Conservation (phyloP, 2,797 vertebrate species). For the Gymnopithys bicolor region DNA sequence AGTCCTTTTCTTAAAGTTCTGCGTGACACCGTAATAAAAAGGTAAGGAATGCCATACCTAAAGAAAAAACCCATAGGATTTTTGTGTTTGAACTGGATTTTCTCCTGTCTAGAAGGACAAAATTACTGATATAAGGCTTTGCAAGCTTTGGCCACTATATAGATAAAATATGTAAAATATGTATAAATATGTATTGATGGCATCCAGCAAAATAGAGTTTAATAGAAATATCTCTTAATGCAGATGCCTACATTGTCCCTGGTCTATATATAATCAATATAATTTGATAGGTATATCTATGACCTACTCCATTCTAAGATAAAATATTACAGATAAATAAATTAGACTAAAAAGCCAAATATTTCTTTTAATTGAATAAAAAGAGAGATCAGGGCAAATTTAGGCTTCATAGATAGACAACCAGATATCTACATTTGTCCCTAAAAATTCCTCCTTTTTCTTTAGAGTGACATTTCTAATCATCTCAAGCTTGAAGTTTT, state of each 20-base stretch:
- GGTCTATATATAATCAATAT: background rate
- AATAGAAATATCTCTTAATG: background rate
- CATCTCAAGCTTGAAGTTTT: background rate
- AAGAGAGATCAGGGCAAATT: background rate
- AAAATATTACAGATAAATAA: background rate
- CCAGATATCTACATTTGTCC: background rate
- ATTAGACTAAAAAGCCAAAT: background rate
- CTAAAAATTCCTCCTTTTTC: background rate
- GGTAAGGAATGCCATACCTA: background rate
- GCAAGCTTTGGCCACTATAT: fast-evolving
- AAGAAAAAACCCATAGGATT: background rate
- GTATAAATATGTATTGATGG: background rate
- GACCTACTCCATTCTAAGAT: background rate
- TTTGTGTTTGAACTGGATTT: background rate
- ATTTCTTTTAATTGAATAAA: background rate
- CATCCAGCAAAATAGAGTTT: background rate
- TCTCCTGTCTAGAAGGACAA: background rate
- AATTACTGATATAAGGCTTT: background rate
- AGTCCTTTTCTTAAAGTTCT: background rate
- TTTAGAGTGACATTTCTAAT: background rate
- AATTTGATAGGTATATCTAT: background rate
- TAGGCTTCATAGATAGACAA: background rate
- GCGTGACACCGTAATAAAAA: background rate
- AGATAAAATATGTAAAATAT: background rate
- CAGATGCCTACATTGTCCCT: background rate